Evolutionary conservation across 64 coral and sea anemone species (phyloP).

Genomic region (Stylophora pistillata): DNA sequence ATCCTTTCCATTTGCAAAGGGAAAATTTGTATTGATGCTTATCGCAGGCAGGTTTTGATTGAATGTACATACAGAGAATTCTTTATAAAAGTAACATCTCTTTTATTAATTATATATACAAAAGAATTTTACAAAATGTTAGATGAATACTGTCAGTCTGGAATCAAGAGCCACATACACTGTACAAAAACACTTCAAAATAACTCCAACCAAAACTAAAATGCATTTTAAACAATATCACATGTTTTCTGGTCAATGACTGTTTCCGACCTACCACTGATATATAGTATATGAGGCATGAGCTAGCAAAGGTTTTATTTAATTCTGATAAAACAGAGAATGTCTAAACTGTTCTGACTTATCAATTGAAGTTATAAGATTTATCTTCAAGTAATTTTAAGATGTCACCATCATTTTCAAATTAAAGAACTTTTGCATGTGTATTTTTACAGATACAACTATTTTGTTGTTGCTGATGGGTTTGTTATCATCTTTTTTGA

Average conservation of each 20-base stretch:
- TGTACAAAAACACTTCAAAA: neutral
- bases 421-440: neutral
- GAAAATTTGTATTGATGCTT: too few species aligned
- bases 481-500: too few species aligned
- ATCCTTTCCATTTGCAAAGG: too few species aligned
- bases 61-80: neutral
- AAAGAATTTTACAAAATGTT: neutral
- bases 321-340: too few species aligned
- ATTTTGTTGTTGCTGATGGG: too few species aligned
- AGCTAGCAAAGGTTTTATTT: neutral
- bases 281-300: neutral
- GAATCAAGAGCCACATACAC: neutral
- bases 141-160: neutral
- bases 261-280: neutral
- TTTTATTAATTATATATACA: neutral
- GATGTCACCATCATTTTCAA: constrained; percentile 6
- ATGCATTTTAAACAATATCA: neutral
- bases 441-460: too few species aligned
- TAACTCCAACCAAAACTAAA: neutral
- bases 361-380: neutral
- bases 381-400: neutral
- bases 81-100: neutral
- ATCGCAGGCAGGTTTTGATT: too few species aligned
- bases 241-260: neutral
- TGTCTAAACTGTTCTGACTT: too few species aligned